Percentiles rank a stretch among this genome's conserved stretches.
Evolutionary conservation across 1,140 invertebrate genomes (phyloP).

Genomic region (Pissodes strobi): DNA sequence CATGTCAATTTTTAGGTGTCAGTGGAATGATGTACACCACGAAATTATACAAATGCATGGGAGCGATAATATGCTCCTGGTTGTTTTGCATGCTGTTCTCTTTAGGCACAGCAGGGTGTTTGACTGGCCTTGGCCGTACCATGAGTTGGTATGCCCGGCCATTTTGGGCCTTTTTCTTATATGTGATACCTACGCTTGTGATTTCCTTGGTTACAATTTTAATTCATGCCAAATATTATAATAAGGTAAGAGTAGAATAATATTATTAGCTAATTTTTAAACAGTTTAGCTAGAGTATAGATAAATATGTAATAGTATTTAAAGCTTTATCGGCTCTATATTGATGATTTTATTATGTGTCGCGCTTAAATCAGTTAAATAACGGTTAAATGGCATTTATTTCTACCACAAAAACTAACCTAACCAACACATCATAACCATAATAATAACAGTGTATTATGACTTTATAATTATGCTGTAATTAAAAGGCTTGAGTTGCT

Average conservation of each 20-base stretch:
- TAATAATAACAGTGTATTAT: too few species aligned
- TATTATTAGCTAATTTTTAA: too few species aligned
- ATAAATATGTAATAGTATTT: too few species aligned
- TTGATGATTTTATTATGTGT: too few species aligned
- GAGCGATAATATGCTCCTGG: slow-evolving; percentile 56
- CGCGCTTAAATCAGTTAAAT: too few species aligned
- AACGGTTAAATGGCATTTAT: too few species aligned
- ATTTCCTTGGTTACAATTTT: slow-evolving; percentile 55
- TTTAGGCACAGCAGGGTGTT: slow-evolving; percentile 60
- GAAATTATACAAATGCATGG: slow-evolving; percentile 46
- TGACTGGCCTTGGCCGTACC: slow-evolving; percentile 63
- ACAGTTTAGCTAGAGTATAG: too few species aligned
- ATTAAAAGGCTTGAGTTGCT: too few species aligned
- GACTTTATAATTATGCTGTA: too few species aligned
- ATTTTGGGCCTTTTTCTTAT: slow-evolving; percentile 66
- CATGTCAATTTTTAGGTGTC: slow-evolving; percentile 43
- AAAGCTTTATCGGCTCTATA: too few species aligned
- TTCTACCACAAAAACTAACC: too few species aligned
- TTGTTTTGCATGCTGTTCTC: slow-evolving; percentile 59
- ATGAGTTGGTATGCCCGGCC: slow-evolving; percentile 72
- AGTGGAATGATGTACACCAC: slow-evolving; percentile 41
- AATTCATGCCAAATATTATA: slow-evolving; percentile 51
- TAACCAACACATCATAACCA: too few species aligned
- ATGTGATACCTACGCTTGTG: slow-evolving; percentile 56
- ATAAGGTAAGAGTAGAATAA: slow-evolving; percentile 51